These are phyloP conservation scores for Theocolax elegans DNA, from an alignment of 1,140 invertebrate genomes.

Conservation along the genomic window DNA sequence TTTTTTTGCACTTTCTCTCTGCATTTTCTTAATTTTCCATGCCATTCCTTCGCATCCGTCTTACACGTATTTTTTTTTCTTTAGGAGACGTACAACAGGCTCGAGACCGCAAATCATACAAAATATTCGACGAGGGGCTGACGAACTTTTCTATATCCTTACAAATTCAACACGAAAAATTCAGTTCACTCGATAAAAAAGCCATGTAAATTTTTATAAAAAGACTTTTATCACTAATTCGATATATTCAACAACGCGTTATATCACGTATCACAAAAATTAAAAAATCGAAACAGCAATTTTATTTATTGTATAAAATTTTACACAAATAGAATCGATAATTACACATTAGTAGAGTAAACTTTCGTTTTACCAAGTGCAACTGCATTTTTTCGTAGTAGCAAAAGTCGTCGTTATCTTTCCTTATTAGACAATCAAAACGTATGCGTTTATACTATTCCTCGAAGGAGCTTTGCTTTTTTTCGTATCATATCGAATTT, in stretches of 20 bases:
- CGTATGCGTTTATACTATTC: not conserved
- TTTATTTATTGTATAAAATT: too few relatives aligned
- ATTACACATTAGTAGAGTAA: not conserved
- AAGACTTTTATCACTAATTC: not conserved
- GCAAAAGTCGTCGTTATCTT: conserved; percentile 8
- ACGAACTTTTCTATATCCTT: conserved; percentile 1
- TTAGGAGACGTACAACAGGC: not conserved
- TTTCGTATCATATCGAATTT: conserved; percentile 20
- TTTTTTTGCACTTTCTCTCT: not conserved
- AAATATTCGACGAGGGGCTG: conserved; percentile 19
- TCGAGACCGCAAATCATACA: conserved; percentile 14
- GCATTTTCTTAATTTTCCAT: conserved; percentile 22
- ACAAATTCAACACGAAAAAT: conserved; percentile 4
- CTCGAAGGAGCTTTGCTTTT: conserved; percentile 2
- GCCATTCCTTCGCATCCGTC: conserved; percentile 15
- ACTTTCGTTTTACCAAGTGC: not conserved
- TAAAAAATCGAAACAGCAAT: too few relatives aligned
- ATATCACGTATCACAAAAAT: too few relatives aligned
- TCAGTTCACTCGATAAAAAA: conserved; percentile 3
- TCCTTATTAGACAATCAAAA: not conserved
- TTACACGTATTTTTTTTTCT: conserved; percentile 18
- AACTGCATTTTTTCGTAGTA: not conserved
- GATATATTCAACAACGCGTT: not conserved
- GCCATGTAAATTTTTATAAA: not conserved
- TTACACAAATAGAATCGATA: too few relatives aligned